phyloP scores from a whole-genome alignment of 2,888 invertebrate genomes.

The Criorhina ranunculi region DNA sequence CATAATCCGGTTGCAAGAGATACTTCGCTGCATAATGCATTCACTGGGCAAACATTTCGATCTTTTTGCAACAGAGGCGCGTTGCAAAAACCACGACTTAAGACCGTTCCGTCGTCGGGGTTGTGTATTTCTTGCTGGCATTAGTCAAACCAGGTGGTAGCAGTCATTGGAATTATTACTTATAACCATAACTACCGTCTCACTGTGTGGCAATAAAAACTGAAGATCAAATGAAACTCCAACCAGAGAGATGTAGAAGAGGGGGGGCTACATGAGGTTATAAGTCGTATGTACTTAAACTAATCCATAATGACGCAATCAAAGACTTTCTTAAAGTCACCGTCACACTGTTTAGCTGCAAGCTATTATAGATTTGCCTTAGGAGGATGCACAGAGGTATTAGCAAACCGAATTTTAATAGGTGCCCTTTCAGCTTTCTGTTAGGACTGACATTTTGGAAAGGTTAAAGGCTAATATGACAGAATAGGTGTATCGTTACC shows the following conservation, averaged over 20 bases:
- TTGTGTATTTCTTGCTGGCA: slow-evolving; percentile 41
- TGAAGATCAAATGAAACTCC: slow-evolving; percentile 14
- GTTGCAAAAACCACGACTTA: slow-evolving; percentile 28
- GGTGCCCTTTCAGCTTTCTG: no score
- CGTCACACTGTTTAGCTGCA: no score
- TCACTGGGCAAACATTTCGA: background rate
- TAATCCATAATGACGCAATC: no score
- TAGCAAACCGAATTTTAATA: no score
- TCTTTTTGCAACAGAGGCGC: slow-evolving; percentile 19
- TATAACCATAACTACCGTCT: slow-evolving; percentile 40
- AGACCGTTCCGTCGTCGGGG: slow-evolving; percentile 22
- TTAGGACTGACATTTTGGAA: no score
- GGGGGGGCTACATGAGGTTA: background rate
- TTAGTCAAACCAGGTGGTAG: slow-evolving; percentile 54
- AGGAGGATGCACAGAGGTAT: no score
- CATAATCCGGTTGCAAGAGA: slow-evolving; percentile 36
- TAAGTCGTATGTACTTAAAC: background rate
- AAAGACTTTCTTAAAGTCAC: no score
- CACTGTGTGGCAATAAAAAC: slow-evolving; percentile 41
- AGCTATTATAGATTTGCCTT: no score
- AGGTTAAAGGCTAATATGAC: no score
- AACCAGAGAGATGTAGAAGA: background rate
- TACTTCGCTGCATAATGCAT: slow-evolving; percentile 26
- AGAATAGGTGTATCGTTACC: no score
- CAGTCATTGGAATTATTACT: slow-evolving; percentile 42